Base-by-base conservation (phyloP, 1,140 invertebrate species). In the Ptiloglossa arizonensis region DNA sequence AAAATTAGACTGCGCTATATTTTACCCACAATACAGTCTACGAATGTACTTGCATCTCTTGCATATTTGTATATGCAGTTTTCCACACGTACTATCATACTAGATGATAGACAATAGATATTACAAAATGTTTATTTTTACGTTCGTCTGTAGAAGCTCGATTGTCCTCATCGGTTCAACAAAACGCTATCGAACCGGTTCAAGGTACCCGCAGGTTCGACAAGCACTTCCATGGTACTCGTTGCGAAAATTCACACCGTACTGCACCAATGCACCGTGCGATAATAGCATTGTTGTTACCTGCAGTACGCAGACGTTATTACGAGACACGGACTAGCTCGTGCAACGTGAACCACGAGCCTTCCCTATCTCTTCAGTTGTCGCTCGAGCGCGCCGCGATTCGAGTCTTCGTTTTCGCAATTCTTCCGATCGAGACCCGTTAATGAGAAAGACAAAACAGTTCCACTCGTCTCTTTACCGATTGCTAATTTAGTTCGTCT, bases 221-320 rank as follows among this genome's bases (percentile, higher is more conserved):
- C 38, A 56, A 83, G 75, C 50, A 77, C 85, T 62, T 79, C 78
- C 59, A 67, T 72, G 72, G 50, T 54, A 63, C 50, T 72, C 63
- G 56, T 85, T 52, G 62, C 87, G 86, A 79, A 82, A 81, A 82
- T 87, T 78, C 81, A 68, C 73, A 80, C 77, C 80, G 81, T 88
- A 86, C 88, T 87, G 90, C 91, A 89, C 87, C 83, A 85, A 85
- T 89, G 87, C 79, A 70, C 73, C 35, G 73, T 88, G 83, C 84
- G 90, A 91, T 91, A 92, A 91, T 91, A 75, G 88, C 85, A 92
- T 91, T 91, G 88, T 90, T 88, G 90, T 91, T 89, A 87, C 63
- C 72, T 83, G 85, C 75, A 79, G 71, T 80, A 85, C 77, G 80
- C 75, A 86, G 84, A 79, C 78, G 85, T 89, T 86, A 89, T 91